Evolutionary conservation across 2,797 vertebrate species (phyloP).

Genomic region (Anisognathus igniventris): DNA sequence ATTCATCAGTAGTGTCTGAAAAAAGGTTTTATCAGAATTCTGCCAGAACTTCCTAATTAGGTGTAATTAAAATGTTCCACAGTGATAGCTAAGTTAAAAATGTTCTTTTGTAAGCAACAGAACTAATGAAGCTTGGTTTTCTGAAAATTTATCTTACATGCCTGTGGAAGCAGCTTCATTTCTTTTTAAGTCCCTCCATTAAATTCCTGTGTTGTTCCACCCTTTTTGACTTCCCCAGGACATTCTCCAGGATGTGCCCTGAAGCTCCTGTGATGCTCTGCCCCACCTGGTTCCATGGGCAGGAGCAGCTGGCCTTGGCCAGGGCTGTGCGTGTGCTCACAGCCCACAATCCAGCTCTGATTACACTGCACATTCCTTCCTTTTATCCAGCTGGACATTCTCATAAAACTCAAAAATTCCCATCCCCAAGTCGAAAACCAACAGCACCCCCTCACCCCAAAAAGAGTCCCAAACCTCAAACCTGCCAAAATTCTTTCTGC

Average conservation of each 20-base stretch:
- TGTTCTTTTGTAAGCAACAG: background rate
- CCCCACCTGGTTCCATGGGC: background rate
- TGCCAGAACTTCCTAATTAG: background rate
- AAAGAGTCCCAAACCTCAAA: background rate
- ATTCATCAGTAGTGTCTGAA: background rate
- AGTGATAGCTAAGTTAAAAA: background rate
- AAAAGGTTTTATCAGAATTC: background rate
- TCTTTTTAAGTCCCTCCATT: background rate
- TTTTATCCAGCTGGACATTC: background rate
- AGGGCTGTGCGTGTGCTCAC: background rate
- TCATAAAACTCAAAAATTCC: background rate
- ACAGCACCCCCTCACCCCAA: background rate
- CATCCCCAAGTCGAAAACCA: fast-evolving
- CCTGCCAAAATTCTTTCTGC: background rate
- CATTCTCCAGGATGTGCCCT: fast-evolving
- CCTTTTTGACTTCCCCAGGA: background rate
- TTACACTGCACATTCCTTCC: background rate
- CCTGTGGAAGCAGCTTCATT: background rate
- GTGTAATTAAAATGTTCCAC: background rate
- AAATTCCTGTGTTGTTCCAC: background rate
- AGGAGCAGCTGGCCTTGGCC: background rate
- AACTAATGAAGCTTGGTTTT: background rate
- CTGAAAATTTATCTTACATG: background rate
- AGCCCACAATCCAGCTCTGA: background rate
- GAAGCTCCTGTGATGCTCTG: background rate